These are phyloP conservation scores for Maniola hyperantus DNA, from an alignment of 2,888 invertebrate genomes.

Conservation along the genomic window DNA sequence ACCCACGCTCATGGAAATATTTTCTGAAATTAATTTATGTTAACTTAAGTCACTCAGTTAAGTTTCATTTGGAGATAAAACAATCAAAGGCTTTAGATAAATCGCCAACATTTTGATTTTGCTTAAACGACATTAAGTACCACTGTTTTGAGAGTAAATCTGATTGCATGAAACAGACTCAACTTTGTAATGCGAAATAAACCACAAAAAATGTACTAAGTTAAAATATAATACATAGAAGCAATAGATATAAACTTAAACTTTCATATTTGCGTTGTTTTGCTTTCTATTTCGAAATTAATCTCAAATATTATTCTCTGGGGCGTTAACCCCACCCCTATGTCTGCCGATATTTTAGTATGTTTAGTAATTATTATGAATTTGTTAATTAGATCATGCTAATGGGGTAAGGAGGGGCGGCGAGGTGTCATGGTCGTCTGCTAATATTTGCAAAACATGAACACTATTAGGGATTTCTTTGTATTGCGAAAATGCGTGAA, in stretches of 20 bases:
- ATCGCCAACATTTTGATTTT: too few relatives aligned
- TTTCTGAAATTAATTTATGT: too few relatives aligned
- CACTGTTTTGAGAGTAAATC: too few relatives aligned
- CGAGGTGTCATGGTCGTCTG: slow-evolving; percentile 22
- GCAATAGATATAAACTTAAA: not conserved
- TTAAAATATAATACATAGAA: too few relatives aligned
- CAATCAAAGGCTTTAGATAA: too few relatives aligned
- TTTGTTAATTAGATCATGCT: slow-evolving; percentile 32
- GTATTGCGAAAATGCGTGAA: slow-evolving; percentile 4
- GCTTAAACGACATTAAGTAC: too few relatives aligned
- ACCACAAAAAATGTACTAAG: too few relatives aligned
- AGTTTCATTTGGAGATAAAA: too few relatives aligned
- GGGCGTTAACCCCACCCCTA: slow-evolving; percentile 20
- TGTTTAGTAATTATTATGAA: slow-evolving; percentile 20
- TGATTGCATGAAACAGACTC: too few relatives aligned
- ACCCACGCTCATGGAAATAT: too few relatives aligned
- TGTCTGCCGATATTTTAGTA: slow-evolving; percentile 8
- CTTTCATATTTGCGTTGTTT: not conserved
- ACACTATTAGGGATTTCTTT: slow-evolving; percentile 21
- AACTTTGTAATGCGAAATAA: too few relatives aligned
- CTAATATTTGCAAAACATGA: slow-evolving; percentile 35
- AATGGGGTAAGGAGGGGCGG: slow-evolving; percentile 32
- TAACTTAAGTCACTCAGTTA: too few relatives aligned
- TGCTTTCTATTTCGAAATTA: not conserved
- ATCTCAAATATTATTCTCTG: not conserved